Conservation (phyloP, 2,797 vertebrate species). For the Peromyscus eremicus region DNA sequence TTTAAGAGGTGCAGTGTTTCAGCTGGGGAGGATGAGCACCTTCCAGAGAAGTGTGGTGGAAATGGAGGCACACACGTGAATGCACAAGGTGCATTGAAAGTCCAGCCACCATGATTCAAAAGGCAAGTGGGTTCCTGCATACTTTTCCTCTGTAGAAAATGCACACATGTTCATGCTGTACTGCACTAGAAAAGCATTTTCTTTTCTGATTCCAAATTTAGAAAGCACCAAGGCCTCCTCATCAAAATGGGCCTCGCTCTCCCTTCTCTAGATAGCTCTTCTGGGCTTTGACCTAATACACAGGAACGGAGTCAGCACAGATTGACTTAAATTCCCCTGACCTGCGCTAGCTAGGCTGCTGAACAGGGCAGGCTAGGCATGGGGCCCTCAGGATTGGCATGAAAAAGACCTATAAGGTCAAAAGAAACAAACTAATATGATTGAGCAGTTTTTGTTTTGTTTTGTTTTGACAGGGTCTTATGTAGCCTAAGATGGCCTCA, state of each 20-base stretch:
- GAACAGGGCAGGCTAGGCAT: not conserved
- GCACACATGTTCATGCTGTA: not conserved
- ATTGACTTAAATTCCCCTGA: not conserved
- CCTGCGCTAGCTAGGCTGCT: not conserved
- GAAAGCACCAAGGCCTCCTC: not conserved
- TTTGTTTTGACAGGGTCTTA: not conserved
- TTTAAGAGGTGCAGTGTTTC: not conserved
- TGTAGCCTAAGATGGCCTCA: not conserved
- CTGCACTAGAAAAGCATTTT: not conserved
- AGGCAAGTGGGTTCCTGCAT: not conserved
- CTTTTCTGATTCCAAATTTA: constrained; percentile 42
- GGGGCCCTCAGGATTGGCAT: not conserved
- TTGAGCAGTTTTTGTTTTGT: not conserved
- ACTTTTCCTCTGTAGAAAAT: not conserved
- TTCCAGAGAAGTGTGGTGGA: not conserved
- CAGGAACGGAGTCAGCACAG: not conserved
- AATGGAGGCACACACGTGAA: not conserved
- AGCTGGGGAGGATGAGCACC: not conserved
- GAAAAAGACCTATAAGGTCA: not conserved
- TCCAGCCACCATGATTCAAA: not conserved
- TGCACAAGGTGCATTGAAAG: not conserved
- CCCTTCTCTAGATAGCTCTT: not conserved
- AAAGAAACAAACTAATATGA: not conserved
- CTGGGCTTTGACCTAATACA: not conserved
- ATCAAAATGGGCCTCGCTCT: not conserved